These are phyloP conservation scores for Phyllostomus hastatus DNA, from an alignment of 2,113 vertebrate genomes.

Conservation along the genomic window DNA sequence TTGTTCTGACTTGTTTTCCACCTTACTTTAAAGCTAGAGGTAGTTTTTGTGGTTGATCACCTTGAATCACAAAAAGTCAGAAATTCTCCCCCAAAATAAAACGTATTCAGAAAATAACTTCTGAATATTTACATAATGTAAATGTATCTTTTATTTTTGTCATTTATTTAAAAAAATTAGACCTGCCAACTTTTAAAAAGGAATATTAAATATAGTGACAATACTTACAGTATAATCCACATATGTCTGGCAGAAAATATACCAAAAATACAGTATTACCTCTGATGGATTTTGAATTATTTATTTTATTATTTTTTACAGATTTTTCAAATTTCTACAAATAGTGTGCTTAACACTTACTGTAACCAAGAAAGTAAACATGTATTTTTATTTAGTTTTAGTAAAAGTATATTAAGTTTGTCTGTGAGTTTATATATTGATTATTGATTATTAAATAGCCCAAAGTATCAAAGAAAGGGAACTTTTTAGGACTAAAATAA, in stretches of 20 bases:
- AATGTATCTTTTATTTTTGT: slow-evolving; percentile 6
- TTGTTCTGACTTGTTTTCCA: background rate
- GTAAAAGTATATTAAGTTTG: background rate
- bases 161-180: background rate
- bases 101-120: background rate
- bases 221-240: background rate
- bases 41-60: background rate
- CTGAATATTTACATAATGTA: slow-evolving; percentile 1
- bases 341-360: background rate
- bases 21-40: slow-evolving; percentile 9
- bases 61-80: background rate
- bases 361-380: background rate
- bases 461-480: slow-evolving; percentile 11
- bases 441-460: background rate
- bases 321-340: slow-evolving; percentile 1
- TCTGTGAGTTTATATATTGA: background rate
- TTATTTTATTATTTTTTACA: background rate
- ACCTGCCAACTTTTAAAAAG: background rate
- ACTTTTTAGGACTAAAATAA: slow-evolving; percentile 28
- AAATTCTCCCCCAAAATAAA: slow-evolving; percentile 13
- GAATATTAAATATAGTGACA: background rate
- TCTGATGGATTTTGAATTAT: slow-evolving; percentile 10
- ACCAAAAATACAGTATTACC: background rate
- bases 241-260: background rate
- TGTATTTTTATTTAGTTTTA: background rate